These are phyloP conservation scores for Lophius piscatorius DNA, from an alignment of 2,113 vertebrate genomes.

Conservation along the genomic window DNA sequence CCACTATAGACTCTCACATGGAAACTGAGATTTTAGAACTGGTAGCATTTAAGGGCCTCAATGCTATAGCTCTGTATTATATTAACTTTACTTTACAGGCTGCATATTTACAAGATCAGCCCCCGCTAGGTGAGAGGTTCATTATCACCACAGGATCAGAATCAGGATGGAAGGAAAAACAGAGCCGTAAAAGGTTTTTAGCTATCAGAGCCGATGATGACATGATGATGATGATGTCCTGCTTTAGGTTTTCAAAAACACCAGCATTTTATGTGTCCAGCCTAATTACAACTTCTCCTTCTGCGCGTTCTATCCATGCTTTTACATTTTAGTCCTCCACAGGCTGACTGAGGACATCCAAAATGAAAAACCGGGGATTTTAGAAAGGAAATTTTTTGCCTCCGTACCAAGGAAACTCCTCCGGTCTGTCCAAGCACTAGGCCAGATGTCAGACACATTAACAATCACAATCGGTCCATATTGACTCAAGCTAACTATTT, in stretches of 20 bases:
- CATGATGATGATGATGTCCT: constrained; percentile 13
- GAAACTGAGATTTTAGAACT: constrained; percentile 3
- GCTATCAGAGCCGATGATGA: constrained; percentile 22
- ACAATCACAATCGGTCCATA: too few species aligned
- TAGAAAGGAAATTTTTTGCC: constrained; percentile 38
- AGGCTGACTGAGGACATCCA: constrained; percentile 42
- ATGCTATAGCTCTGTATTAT: constrained; percentile 29
- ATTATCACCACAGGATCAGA: constrained; percentile 42
- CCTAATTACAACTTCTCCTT: not conserved
- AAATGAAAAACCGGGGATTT: constrained; percentile 44
- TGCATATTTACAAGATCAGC: constrained; percentile 35
- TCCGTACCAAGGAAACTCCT: constrained; percentile 47
- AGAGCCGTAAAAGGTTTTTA: constrained; percentile 53
- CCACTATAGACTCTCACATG: constrained; percentile 5
- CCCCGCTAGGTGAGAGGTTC: constrained; percentile 46
- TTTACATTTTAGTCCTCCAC: constrained; percentile 13
- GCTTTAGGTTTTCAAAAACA: constrained; percentile 20
- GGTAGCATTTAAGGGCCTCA: not conserved
- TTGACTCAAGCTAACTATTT: too few species aligned
- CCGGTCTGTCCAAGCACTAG: constrained; percentile 17
- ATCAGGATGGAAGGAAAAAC: constrained; percentile 26
- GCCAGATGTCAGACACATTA: constrained; percentile 62
- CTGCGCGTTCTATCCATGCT: not conserved
- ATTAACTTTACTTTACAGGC: not conserved
- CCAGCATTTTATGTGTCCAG: constrained; percentile 1